Conservation (phyloP, 1,140 invertebrate genomes). For the Pogonus chalceus region DNA sequence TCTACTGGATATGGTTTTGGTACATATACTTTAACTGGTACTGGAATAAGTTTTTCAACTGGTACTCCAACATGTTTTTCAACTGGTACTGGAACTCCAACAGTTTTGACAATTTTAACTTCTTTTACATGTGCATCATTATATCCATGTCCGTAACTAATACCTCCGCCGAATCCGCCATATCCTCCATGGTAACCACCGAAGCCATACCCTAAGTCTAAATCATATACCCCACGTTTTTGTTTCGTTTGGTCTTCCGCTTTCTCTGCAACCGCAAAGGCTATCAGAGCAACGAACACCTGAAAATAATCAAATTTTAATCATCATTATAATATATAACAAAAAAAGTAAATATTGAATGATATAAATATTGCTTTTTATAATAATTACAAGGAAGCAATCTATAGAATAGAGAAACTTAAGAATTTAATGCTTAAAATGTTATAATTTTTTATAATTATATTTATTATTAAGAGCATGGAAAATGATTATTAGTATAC, state of each 20-base stretch:
- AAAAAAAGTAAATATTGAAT: too few relatives aligned
- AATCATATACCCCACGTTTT: slow-evolving; percentile 52
- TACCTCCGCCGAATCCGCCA: slow-evolving; percentile 40
- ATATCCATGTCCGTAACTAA: slow-evolving; percentile 41
- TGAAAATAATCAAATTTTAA: slow-evolving; percentile 25
- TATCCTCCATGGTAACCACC: slow-evolving; percentile 44
- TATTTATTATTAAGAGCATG: too few relatives aligned
- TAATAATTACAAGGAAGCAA: too few relatives aligned
- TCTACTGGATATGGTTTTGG: slow-evolving; percentile 47
- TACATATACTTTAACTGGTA: slow-evolving; percentile 49
- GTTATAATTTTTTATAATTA: too few relatives aligned
- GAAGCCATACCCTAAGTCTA: slow-evolving; percentile 45
- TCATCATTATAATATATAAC: slow-evolving; percentile 37
- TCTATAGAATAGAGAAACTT: too few relatives aligned
- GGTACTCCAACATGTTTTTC: slow-evolving; percentile 32
- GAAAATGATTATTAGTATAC: too few relatives aligned
- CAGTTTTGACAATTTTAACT: slow-evolving; percentile 52
- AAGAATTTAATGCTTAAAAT: too few relatives aligned
- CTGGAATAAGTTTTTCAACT: slow-evolving; percentile 50
- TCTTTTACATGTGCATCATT: slow-evolving; percentile 48
- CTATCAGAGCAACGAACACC: slow-evolving; percentile 1
- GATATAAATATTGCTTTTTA: too few relatives aligned
- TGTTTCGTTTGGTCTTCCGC: slow-evolving; percentile 56
- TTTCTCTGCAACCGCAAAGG: slow-evolving; percentile 24
- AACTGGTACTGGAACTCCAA: slow-evolving; percentile 40